phyloP scores from a whole-genome alignment of 1,140 invertebrate genomes.

The Atopsyche davidsoni region DNA sequence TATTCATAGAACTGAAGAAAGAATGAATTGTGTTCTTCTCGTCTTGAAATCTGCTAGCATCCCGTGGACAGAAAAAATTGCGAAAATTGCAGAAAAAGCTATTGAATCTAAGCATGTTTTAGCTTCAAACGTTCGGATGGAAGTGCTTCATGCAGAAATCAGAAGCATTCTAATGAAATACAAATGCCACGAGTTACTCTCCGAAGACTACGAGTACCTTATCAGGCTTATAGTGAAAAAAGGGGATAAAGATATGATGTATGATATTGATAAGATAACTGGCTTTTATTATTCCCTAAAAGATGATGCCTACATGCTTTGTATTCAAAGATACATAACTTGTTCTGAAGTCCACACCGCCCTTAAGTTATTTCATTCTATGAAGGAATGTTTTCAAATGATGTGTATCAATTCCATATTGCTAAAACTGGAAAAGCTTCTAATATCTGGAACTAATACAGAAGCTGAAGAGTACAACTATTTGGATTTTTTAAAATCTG shows the following conservation, averaged over 20 bases:
- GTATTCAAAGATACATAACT: conserved; percentile 21
- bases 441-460: conserved; percentile 5
- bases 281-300: conserved; percentile 18
- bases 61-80: conserved; percentile 22
- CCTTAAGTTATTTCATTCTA: conserved; percentile 14
- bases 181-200: conserved; percentile 20
- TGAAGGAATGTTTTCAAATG: conserved; percentile 20
- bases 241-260: conserved; percentile 22
- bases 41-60: conserved; percentile 23
- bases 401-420: conserved; percentile 14
- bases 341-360: conserved; percentile 16
- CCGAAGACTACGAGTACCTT: conserved; percentile 25
- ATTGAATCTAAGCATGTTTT: conserved; percentile 9
- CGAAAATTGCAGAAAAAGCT: conserved; percentile 13
- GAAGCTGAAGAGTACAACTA: conserved; percentile 15
- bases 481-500: conserved; percentile 26
- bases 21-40: conserved; percentile 16
- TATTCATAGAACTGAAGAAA: conserved; percentile 24
- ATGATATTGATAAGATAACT: conserved; percentile 26
- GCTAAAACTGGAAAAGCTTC: conserved; percentile 20
- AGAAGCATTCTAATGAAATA: conserved; percentile 27
- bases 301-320: conserved; percentile 26
- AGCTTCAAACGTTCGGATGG: conserved; percentile 9
- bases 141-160: conserved; percentile 22
- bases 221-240: conserved; percentile 21